Evolutionary conservation across 2,113 vertebrate genomes (phyloP), one percentile per base, ranked within the genome.

Genomic region (Phrynocephalus versicolor): DNA sequence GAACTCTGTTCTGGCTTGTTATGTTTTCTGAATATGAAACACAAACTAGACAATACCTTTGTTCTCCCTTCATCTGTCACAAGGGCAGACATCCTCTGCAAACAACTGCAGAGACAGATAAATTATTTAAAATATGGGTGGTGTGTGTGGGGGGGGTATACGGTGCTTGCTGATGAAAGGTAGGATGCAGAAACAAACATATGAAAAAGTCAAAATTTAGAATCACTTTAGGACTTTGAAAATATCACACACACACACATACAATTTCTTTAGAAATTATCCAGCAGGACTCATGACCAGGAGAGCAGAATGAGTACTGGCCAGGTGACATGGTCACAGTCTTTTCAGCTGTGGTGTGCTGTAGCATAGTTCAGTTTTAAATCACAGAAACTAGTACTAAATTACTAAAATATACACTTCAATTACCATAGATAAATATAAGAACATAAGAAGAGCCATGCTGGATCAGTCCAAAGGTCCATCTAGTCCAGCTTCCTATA

Each of bases 21-120:
- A 84, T 64, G 23, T 85, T 87, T 88, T 79, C 45, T 27, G 27
- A 83, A 83, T 37, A 58, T n/a, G 69, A 30, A 83, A 83, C 87
- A 72, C 10, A 2, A 55, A 65, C 18, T 35, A 71, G 62, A 23
- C 84, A 81, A 14, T 64, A 30, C 58, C 85, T 33, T 58, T 79
- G 37, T 84, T 75, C 33, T 33, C 16, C 9, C 12, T 84, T 45
- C 62, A 90, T 69, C 37, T 12, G 3, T 35, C 74, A 14, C 39
- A 30, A 27, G 10, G 41, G 21, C 37, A 74, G 77, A 73, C 37
- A 8, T 75, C 37, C 64, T 64, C 82, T 51, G 81, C 35, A 82
- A 27, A 82, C 25, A 73, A 82, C 70, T 10, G 37, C 57, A 14
- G 70, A 87, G 87, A 12, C 0, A 87, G 79, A 51, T 90, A 35